Base-by-base conservation (phyloP, 1,140 invertebrate genomes). In the Zaprionus ornatus region DNA sequence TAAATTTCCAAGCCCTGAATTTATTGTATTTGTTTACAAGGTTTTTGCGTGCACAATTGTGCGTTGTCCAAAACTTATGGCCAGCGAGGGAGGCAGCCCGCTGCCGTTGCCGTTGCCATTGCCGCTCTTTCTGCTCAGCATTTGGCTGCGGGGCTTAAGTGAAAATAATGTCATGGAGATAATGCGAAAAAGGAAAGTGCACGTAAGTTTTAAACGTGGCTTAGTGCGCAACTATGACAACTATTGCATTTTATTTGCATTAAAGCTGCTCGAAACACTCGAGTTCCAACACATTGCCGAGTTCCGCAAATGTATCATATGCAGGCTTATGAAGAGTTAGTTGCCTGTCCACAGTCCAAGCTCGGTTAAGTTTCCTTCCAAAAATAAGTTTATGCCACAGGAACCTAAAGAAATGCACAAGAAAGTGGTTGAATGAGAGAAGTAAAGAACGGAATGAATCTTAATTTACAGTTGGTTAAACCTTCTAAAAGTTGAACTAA, bases 11-110 rank as follows among this genome's bases (percentile, higher is more conserved):
- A 87, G 84, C 84, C 80, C 70, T 60, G 65, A 88, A 87, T 87
- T 87, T 87, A 87, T 87, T 88, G 80, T 87, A 77, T 88, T 87
- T 87, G 84, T 87, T 87, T 87, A 88, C 81, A 87, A 84, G 84
- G 84, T 87, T 87, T 88, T 80, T 87, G 85, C 84, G 85, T 88
- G 83, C 80, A 81, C 69, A 88, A 77, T 67, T 67, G 70, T 80
- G 64, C 60, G 64, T 66, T 72, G 10, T 23, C 13, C 21, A 27
- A 60, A 75, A 69, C 66, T 75, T 75, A 62, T 74, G 37, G 59
- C 48, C 5, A 50, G 4, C 21, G 19, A 40, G 59, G 32, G 48
- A 15, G 45, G 40, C 0, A 7, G 13, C 15, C 1, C 54, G 63
- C 55, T 21, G 21, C 21, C 2, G 21, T 17, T 10, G 48, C 19